These are phyloP conservation scores for Syrphus vitripennis DNA, from an alignment of 2,888 invertebrate genomes.

Conservation along the genomic window DNA sequence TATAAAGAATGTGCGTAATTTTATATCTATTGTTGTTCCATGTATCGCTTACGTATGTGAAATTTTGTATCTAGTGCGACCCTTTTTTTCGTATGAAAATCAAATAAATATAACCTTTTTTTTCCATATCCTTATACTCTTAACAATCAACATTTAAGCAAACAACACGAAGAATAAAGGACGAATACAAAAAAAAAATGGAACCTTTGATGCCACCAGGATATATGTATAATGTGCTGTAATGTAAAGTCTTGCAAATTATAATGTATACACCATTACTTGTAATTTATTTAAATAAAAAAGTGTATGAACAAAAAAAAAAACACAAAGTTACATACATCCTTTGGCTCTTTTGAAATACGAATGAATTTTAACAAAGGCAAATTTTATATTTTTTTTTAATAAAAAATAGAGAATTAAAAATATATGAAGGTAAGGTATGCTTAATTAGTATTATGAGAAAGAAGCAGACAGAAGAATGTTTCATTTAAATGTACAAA, in stretches of 20 bases:
- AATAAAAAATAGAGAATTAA: neutral
- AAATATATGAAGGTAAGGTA: neutral
- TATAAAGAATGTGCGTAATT: conserved; percentile 28
- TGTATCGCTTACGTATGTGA: neutral
- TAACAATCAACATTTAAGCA: conserved; percentile 19
- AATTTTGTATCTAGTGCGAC: conserved; percentile 31
- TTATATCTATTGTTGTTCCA: conserved; percentile 17
- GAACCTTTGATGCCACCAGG: conserved; percentile 68
- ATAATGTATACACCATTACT: conserved; percentile 67
- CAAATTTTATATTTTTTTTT: neutral
- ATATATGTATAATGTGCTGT: conserved; percentile 69
- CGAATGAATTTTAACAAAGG: conserved; percentile 9
- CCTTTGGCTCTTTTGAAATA: neutral
- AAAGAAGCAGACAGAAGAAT: conserved; percentile 37
- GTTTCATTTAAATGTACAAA: neutral
- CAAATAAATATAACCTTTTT: conserved; percentile 52
- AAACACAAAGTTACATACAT: neutral
- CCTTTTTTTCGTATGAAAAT: conserved; percentile 44
- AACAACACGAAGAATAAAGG: conserved; percentile 14
- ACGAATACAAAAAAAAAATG: neutral
- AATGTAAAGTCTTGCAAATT: conserved; percentile 66
- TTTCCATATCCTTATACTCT: conserved; percentile 43
- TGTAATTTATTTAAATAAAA: conserved; percentile 69
- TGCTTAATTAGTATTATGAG: conserved; percentile 44
- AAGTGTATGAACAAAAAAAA: neutral